Percentiles rank a stretch among this genome's conserved stretches.
phyloP scores from a whole-genome alignment of 2,888 invertebrate species.

The Anthoptus insignis region DNA sequence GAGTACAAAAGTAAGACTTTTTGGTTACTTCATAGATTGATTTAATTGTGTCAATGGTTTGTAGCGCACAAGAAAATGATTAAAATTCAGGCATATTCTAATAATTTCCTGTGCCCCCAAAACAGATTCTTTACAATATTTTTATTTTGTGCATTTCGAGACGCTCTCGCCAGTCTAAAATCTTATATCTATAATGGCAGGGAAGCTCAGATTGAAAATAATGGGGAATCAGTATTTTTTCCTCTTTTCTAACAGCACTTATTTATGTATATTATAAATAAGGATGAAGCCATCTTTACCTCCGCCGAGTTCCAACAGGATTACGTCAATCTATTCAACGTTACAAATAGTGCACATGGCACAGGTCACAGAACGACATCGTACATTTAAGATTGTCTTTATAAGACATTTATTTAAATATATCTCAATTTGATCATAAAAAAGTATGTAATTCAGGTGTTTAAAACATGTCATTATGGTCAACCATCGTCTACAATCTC shows the following conservation, averaged over 20 bases:
- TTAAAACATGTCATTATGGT: conserved; percentile 56
- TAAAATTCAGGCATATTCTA: conserved; percentile 59
- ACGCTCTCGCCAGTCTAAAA: conserved; percentile 10
- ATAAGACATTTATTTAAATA: conserved; percentile 70
- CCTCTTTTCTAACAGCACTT: conserved; percentile 51
- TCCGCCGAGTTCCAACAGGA: conserved; percentile 65
- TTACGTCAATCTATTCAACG: conserved; percentile 68
- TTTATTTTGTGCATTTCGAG: conserved; percentile 39
- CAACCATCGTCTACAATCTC: conserved; percentile 55
- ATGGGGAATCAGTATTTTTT: conserved; percentile 53
- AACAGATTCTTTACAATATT: conserved; percentile 11
- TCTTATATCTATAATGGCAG: conserved; percentile 47
- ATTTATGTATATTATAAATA: conserved; percentile 35
- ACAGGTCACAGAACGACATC: conserved; percentile 65
- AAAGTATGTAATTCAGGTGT: conserved; percentile 56
- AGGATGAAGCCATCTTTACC: conserved; percentile 66
- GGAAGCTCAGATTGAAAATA: conserved; percentile 61
- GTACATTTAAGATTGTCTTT: conserved; percentile 67
- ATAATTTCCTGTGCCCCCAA: conserved; percentile 34
- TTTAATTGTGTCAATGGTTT: conserved; percentile 23
- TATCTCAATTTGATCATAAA: conserved; percentile 63
- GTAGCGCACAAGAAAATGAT: conserved; percentile 51
- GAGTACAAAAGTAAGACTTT: conserved; percentile 16
- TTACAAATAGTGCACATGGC: conserved; percentile 62
- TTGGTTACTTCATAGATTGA: conserved; percentile 10